Evolutionary conservation across 2,113 vertebrate genomes (phyloP), one percentile per base, ranked within the genome.

Genomic region (Eolophus roseicapilla): DNA sequence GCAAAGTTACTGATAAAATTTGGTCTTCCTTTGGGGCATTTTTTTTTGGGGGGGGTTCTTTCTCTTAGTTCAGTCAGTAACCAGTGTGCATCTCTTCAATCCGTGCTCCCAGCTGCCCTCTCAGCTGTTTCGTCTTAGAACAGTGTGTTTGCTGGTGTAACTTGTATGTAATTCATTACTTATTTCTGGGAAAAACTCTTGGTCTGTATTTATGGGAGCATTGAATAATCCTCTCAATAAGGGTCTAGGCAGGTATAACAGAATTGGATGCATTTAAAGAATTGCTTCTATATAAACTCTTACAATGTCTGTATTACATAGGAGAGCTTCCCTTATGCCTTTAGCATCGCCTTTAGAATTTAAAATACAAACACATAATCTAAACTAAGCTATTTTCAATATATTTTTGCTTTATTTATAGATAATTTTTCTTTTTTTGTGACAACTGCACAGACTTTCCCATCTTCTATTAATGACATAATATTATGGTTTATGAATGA

Each of bases 181-280:
- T 41, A 63, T 49, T 68, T 85, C 92, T 96, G 92, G 91, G 80
- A 59, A 73, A 74, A 92, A 82, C 44, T 80, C 90, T 94, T 95
- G 60, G 50, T 92, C 75, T 96, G 33, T 85, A 37, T 96, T 97
- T 94, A 33, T 88, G 88, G 94, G 84, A 96, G 87, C 44, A 89
- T 37, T 68, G 82, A 84, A 83, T 92, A 96, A 95, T 93, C 77
- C 55, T 90, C 90, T 95, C 74, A 78, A 6, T 82, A 80, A 90
- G 68, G 88, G 76, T 90, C 79, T 86, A 70, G 85, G 13, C 78
- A 95, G 84, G 63, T 96, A n/a, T 60, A 84, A 93, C 73, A 88
- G 44, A 60, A 50, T 29, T 33, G 35, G 28, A 27, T 55, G 21
- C 33, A 6, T 86, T 76, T 84, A 43, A 21, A 39, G 18, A 47